Evolutionary conservation across 2,888 invertebrate genomes (phyloP), one percentile per base, ranked within the genome.

Genomic region (Neocrepidodera transversa): DNA sequence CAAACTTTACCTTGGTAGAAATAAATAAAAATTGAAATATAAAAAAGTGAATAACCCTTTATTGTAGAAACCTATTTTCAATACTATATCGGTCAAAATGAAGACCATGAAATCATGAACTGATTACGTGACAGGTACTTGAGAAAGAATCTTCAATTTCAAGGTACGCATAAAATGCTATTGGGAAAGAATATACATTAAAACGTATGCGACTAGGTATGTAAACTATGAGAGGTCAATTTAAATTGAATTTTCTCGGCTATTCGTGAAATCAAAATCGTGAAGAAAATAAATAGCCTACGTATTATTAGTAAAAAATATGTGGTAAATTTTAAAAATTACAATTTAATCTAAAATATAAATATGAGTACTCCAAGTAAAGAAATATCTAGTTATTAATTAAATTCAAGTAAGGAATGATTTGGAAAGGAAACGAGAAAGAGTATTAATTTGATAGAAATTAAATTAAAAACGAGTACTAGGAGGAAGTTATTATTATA

Each of bases 71-170:
- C n/a, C n/a, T n/a, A n/a, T n/a, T n/a, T n/a, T n/a, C n/a, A n/a
- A n/a, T n/a, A n/a, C n/a, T n/a, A n/a, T n/a, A n/a, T n/a, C n/a
- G n/a, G n/a, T n/a, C n/a, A n/a, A n/a, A n/a, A n/a, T n/a, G n/a
- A n/a, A n/a, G n/a, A n/a, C n/a, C n/a, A n/a, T n/a, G n/a, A 23
- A 42, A 18, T 42, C 45, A 26, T 45, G 26, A 26, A 52, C 14
- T 18, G 51, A 42, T 42, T 52, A 52, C 51, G 51, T 52, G 42
- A 52, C 42, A 42, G 51, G n/a, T 28, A 23, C 51, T 52, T 42
- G 42, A 42, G 50, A 52, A 52, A 42, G 51, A 52, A 18, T 52
- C 42, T 36, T 52, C 51, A 52, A 52, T 52, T 52, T 52, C 51
- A 52, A 52, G 51, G 51, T 52, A 26, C 40, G 28, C 42, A 42